Evolutionary conservation across 2,113 vertebrate genomes (phyloP), one percentile per base, ranked within the genome.

Genomic region (Columba janthina): DNA sequence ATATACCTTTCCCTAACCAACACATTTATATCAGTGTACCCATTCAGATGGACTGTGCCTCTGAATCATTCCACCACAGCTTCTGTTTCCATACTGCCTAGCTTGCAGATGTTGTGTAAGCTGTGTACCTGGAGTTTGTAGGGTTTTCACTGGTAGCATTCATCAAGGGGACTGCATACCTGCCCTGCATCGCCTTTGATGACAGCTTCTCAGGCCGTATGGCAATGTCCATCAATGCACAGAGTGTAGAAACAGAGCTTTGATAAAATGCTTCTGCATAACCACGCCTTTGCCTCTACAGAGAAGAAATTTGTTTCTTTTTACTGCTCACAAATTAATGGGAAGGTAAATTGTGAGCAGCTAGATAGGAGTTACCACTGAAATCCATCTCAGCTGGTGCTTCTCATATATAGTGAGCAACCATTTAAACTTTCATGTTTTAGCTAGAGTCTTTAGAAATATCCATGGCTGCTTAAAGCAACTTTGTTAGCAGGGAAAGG

Each of bases 381-480:
- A 58, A 82, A 65, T 40, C 9, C 28, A 24, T 11, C 58, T 66
- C n/a, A 61, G 20, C 31, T 58, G n/a, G 10, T 82, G n/a, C 25
- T 73, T 85, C 38, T 15, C 38, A 5, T 24, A 51, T 2, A 16
- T n/a, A n/a, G 28, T 20, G 18, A 91, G 32, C 9, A 71, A 61
- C 24, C 12, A 67, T 61, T 94, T 66, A 54, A 90, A 42, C 13
- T 54, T 73, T 6, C 32, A n/a, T 0, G 2, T n/a, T 84, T 78
- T 38, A 36, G 29, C 75, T 54, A 64, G 25, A 50, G n/a, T 44
- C 64, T 78, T 69, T 61, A 86, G 31, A 92, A 92, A 78, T 90
- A 71, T n/a, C 46, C n/a, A 54, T 70, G 54, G 28, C 40, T 95
- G n/a, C 69, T 90, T 92, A 91, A 82, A 93, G 66, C 28, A 80